Evolutionary conservation across 2,888 invertebrate genomes (phyloP).

Genomic region (Drosophila nr. medialis): DNA sequence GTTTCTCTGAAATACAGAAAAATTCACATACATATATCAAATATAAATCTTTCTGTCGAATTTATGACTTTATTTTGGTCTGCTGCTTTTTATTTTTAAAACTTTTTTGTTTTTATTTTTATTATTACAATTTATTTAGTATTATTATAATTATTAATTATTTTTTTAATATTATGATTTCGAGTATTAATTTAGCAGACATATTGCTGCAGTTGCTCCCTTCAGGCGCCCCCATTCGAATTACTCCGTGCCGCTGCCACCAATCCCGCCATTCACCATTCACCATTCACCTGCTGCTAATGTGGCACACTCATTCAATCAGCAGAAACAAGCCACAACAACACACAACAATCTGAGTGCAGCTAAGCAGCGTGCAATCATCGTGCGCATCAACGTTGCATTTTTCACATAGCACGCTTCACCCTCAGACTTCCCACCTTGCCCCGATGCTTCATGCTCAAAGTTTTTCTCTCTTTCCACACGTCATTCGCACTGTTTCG

Average conservation of each 20-base stretch:
- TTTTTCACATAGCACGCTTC: constrained; percentile 51
- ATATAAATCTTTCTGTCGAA: background rate
- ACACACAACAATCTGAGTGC: constrained; percentile 31
- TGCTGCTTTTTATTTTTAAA: background rate
- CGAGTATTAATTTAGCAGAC: constrained; percentile 49
- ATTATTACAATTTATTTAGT: constrained; percentile 30
- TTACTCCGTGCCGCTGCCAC: background rate
- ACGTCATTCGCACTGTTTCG: constrained; percentile 41
- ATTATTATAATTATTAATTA: background rate
- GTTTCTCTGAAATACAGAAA: background rate
- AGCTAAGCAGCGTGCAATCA: constrained; percentile 62
- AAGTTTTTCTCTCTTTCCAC: constrained; percentile 35
- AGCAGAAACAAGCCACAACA: constrained; percentile 25
- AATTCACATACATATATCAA: rapidly evolving
- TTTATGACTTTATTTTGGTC: background rate
- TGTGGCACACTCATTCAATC: constrained; percentile 72
- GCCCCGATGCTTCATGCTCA: background rate
- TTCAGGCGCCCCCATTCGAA: constrained; percentile 10
- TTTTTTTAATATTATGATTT: constrained; percentile 26
- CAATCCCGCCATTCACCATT: background rate
- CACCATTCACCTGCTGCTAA: constrained; percentile 40
- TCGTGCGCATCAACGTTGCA: constrained; percentile 71
- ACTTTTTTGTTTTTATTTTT: constrained; percentile 7
- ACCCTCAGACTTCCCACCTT: background rate
- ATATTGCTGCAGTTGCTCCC: constrained; percentile 24